Base-by-base conservation (phyloP, 2,797 vertebrate species). In the Balearica regulorum region DNA sequence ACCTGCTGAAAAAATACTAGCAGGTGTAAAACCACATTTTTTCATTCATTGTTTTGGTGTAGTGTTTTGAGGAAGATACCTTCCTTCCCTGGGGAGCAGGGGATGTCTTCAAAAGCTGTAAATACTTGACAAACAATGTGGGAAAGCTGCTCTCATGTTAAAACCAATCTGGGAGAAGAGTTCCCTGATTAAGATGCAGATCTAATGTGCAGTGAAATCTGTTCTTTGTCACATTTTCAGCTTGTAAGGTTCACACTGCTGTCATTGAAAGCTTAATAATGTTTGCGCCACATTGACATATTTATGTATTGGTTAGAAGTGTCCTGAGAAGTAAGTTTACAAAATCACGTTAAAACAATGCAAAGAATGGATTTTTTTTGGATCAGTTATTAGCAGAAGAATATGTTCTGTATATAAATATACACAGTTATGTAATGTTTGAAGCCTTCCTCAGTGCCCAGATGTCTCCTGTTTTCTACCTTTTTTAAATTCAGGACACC, bases 221-320 rank as follows among this genome's bases (percentile, higher is more conserved):
- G 81, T 71, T 94, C 73, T 55, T 54, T 92, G 92, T 93, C 89
- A 90, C 64, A 65, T 91, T 91, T 85, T 73, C 88, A 75, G 69
- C 68, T 54, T 44, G 37, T n/a, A 39, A 89, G 46, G 88, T 64
- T 95, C 69, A 37, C 0, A 0, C 39, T 89, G 76, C 79, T 96
- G 92, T 89, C 68, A 83, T 7, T 69, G 94, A 81, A 92, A 95
- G 31, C 66, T 78, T 78, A 83, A 65, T 35, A 69, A 85, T 1
- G 0, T 90, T 68, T 72, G 49, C 85, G 46, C 39, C 60, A 51
- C 0, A 3, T 71, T 83, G 68, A 13, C 72, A 39, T 61, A 31
- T 90, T 93, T 84, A 71, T 73, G 35, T 76, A 29, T 19, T 29
- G 71, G 22, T 87, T 81, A 24, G 55, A 80, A 66, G 51, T 16